phyloP scores from a whole-genome alignment of 2,797 vertebrate genomes.

The Thaleichthys pacificus region DNA sequence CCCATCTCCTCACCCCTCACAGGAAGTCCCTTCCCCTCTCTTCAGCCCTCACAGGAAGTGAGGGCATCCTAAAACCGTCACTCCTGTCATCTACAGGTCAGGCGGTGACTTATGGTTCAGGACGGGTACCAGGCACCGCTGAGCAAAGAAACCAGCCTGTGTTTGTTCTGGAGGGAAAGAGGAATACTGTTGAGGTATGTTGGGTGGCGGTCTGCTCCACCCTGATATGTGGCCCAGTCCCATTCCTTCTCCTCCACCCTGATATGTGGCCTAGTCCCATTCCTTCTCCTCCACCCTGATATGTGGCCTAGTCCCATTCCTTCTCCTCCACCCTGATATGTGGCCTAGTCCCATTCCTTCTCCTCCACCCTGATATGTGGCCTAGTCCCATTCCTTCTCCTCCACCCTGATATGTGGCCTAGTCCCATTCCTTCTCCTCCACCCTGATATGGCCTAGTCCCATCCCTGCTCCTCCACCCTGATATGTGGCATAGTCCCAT shows the following conservation, averaged over 20 bases:
- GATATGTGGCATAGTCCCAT: neutral
- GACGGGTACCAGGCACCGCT: conserved; percentile 34
- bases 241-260: conserved; percentile 34
- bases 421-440: conserved; percentile 32
- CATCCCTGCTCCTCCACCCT: too few relatives aligned
- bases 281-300: neutral
- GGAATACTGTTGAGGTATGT: conserved; percentile 41
- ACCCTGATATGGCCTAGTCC: conserved; percentile 6
- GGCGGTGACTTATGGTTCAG: conserved; percentile 61
- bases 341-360: too few relatives aligned
- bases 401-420: conserved; percentile 12
- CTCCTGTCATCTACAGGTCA: conserved; percentile 59
- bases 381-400: too few relatives aligned
- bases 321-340: conserved; percentile 22
- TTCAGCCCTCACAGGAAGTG: conserved; percentile 61
- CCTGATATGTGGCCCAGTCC: conserved; percentile 23
- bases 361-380: neutral
- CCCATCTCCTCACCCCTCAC: conserved; percentile 39
- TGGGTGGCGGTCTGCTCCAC: conserved; percentile 20
- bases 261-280: neutral
- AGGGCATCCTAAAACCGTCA: conserved; percentile 67
- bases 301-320: conserved; percentile 22
- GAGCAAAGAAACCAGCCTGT: conserved; percentile 23
- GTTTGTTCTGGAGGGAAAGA: conserved; percentile 62
- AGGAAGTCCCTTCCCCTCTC: conserved; percentile 62